Base-by-base conservation (phyloP, 2,888 invertebrate species). In the Hedychridium roseum region DNA sequence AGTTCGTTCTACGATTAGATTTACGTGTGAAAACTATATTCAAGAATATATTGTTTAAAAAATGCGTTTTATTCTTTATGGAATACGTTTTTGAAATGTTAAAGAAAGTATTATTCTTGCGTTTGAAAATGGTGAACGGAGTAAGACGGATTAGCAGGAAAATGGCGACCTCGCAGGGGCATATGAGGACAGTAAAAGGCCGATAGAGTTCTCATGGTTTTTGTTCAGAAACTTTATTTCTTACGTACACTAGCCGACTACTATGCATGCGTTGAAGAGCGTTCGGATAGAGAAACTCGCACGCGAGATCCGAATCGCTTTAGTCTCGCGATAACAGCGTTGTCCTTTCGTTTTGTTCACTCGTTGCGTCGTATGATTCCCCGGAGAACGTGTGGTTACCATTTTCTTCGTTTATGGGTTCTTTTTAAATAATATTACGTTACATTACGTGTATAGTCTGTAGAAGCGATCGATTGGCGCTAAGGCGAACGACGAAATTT, bases 211-310 rank as follows among this genome's bases (percentile, higher is more conserved):
- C n/a, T n/a, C n/a, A n/a, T n/a, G n/a, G 11, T 30, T 69, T 75
- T 77, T 76, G 70, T 71, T 78, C 78, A 77, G 76, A 78, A 78
- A 78, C 71, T 78, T 78, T 78, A 77, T 78, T 78, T 70, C 70
- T 74, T 75, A 78, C 76, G 74, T 78, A 77, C 74, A 78, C 76
- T 78, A 78, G 73, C 71, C 71, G 74, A 75, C 78, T 78, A 78
- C 73, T 73, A 74, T 66, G 70, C 71, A 76, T 72, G 74, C 73
- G 68, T 60, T 67, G 66, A n/a, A n/a, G 65, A 66, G 60, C 62
- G 60, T 68, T 64, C 59, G 60, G 66, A 68, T 64, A 60, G 57
- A 64, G 53, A 58, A 65, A 57, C 63, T 52, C 36, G 52, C 42
- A 46, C 48, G 57, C 54, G 51, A 51, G 52, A 64, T 68, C 60